Percentiles rank a stretch among this genome's conserved stretches.
These are phyloP conservation scores for Torymus tubicola DNA, from an alignment of 2,888 invertebrate species.

Conservation along the genomic window DNA sequence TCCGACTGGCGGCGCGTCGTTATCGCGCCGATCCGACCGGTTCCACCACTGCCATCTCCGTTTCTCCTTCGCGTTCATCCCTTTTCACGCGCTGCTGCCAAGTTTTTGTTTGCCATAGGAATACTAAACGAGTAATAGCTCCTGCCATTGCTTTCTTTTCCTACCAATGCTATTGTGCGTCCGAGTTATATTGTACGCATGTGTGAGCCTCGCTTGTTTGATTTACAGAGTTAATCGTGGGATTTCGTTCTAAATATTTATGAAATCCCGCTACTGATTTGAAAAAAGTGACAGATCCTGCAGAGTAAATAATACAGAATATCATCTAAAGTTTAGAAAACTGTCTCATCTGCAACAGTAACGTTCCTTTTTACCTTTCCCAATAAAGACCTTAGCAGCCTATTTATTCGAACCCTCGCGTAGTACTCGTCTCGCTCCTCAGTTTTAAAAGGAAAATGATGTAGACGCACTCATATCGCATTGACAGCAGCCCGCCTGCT, in stretches of 20 bases:
- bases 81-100: slow-evolving; percentile 40
- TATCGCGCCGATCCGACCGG: slow-evolving; percentile 44
- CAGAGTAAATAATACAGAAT: no score
- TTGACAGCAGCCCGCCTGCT: no score
- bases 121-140: slow-evolving; percentile 41
- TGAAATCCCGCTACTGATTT: no score
- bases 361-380: no score
- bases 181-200: slow-evolving; percentile 58
- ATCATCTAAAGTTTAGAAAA: no score
- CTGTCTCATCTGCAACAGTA: no score
- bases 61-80: slow-evolving; percentile 4
- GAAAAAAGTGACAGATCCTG: no score
- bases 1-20: slow-evolving; percentile 25
- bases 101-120: slow-evolving; percentile 42
- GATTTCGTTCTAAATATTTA: neutral
- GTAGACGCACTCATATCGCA: neutral
- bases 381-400: no score
- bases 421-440: neutral
- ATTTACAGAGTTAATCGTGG: slow-evolving; percentile 15
- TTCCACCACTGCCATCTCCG: neutral
- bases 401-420: neutral
- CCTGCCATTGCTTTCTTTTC: neutral
- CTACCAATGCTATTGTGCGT: slow-evolving; percentile 35
- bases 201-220: neutral
- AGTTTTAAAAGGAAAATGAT: slow-evolving; percentile 28